These are phyloP conservation scores for Melanargia galathea DNA, from an alignment of 2,888 invertebrate species.

Conservation along the genomic window DNA sequence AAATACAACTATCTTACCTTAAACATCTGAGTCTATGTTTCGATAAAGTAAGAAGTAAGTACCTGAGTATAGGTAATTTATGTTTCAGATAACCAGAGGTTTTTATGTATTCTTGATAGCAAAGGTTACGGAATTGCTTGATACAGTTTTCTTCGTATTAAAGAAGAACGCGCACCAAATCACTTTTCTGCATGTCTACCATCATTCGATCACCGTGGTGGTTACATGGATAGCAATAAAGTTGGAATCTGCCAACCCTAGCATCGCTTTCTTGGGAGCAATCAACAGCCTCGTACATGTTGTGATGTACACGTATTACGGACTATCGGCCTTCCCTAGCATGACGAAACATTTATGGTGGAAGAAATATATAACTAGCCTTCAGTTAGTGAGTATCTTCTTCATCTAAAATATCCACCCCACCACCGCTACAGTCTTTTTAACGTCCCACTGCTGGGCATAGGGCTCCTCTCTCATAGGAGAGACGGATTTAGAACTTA, in stretches of 20 bases:
- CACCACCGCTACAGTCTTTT: no score
- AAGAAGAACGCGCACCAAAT: constrained; percentile 1
- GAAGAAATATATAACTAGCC: constrained; percentile 11
- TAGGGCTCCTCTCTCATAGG: no score
- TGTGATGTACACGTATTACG: constrained; percentile 14
- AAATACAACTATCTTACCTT: no score
- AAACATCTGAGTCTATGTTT: no score
- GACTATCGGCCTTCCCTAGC: not conserved
- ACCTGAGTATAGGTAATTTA: not conserved
- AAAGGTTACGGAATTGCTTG: constrained; percentile 1
- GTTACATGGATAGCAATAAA: constrained; percentile 1
- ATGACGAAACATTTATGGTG: constrained; percentile 11
- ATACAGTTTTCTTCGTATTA: constrained; percentile 12
- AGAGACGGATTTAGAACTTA: no score
- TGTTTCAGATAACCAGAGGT: not conserved
- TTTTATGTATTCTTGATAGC: not conserved
- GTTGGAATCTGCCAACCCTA: not conserved
- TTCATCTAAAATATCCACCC: no score
- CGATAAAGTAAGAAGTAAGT: no score
- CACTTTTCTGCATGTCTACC: constrained; percentile 11
- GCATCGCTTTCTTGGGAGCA: not conserved
- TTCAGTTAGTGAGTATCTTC: constrained; percentile 8
- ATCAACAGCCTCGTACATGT: not conserved
- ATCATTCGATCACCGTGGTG: not conserved
- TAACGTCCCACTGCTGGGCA: no score